Evolutionary conservation across 2,113 vertebrate species (phyloP).

Genomic region (Megaleporinus macrocephalus): DNA sequence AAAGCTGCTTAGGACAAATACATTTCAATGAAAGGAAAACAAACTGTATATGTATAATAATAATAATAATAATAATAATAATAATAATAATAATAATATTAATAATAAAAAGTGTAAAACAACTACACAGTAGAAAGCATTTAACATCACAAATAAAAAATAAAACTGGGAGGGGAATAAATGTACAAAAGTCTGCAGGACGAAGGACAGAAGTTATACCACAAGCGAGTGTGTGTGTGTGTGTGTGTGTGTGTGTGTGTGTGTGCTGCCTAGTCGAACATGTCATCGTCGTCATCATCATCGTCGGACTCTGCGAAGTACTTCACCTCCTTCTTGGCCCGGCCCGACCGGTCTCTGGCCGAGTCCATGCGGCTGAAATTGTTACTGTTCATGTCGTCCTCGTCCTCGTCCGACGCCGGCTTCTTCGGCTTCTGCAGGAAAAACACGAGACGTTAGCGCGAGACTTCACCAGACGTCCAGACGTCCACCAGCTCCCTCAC

Average conservation of each 20-base stretch:
- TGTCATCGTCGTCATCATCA: conserved; percentile 89
- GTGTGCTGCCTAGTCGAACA: conserved; percentile 88
- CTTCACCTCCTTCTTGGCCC: conserved; percentile 93
- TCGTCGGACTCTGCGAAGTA: conserved; percentile 92
- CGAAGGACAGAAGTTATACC: conserved; percentile 82
- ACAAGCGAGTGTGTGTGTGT: conserved; percentile 64
- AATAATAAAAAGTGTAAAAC: conserved; percentile 97
- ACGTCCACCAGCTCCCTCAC: too few relatives aligned
- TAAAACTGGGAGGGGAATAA: conserved; percentile 85
- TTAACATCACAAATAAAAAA: conserved; percentile 95
- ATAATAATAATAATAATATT: conserved; percentile 94
- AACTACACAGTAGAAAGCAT: conserved; percentile 98
- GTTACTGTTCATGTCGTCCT: conserved; percentile 67
- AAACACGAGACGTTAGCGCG: neutral
- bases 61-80: conserved; percentile 85
- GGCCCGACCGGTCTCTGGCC: conserved; percentile 85
- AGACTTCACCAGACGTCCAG: too few relatives aligned
- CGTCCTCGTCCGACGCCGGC: conserved; percentile 76
- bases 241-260: conserved; percentile 8
- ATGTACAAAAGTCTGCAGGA: conserved; percentile 98
- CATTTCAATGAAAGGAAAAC: conserved; percentile 94
- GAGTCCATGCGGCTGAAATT: conserved; percentile 77
- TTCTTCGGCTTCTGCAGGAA: conserved; percentile 87
- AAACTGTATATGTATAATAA: conserved; percentile 89
- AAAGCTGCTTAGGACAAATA: conserved; percentile 94